Percentiles rank a stretch among this genome's conserved stretches.
Conservation (phyloP, 2,888 invertebrate genomes). For the Clitarchus hookeri region DNA sequence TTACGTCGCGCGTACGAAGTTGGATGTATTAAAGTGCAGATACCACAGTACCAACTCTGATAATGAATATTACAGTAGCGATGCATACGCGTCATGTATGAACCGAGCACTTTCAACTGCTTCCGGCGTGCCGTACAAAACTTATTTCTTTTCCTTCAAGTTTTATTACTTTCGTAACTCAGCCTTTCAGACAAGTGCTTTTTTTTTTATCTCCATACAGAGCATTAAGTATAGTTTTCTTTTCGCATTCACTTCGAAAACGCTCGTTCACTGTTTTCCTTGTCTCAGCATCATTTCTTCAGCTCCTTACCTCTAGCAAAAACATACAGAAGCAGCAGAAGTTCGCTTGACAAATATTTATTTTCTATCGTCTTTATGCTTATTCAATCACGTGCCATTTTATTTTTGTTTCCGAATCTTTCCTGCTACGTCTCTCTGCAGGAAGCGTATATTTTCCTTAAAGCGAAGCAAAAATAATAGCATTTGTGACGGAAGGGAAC, state of each 20-base stretch:
- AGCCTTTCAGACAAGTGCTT: neutral
- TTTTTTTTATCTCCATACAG: neutral
- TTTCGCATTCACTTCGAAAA: neutral
- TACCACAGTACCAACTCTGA: too few relatives aligned
- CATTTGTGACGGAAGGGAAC: neutral
- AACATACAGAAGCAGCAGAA: neutral
- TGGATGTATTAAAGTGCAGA: too few relatives aligned
- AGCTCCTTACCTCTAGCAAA: neutral
- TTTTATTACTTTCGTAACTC: neutral
- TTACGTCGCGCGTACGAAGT: too few relatives aligned
- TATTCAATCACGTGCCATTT: neutral
- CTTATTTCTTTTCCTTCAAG: neutral
- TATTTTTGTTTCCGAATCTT: neutral
- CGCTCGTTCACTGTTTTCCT: neutral
- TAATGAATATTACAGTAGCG: too few relatives aligned
- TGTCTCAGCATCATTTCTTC: neutral
- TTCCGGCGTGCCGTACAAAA: neutral
- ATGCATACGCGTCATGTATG: too few relatives aligned
- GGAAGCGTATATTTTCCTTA: neutral
- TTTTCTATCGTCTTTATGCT: neutral
- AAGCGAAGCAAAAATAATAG: neutral
- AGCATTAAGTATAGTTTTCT: neutral
- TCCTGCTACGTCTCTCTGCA: neutral
- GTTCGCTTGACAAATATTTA: neutral
- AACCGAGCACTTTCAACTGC: neutral